Conservation (phyloP, 2,113 vertebrate genomes). For the Butorides virescens region DNA sequence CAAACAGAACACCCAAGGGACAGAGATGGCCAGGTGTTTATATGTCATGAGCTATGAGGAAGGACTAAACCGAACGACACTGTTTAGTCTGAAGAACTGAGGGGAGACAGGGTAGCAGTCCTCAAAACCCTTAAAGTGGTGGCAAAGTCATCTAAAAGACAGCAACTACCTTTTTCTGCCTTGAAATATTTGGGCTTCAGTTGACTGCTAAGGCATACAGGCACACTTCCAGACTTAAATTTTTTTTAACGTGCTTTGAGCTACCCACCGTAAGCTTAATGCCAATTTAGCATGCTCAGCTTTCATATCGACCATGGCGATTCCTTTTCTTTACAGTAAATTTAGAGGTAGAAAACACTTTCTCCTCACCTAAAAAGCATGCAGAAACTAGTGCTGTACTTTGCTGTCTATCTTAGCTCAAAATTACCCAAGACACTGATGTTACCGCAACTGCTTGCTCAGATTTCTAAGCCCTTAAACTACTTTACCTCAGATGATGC, state of each 20-base stretch:
- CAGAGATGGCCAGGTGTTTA: neutral
- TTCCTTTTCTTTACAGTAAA: constrained; percentile 33
- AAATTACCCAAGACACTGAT: neutral
- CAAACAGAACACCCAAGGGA: neutral
- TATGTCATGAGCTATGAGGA: neutral
- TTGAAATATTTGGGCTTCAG: neutral
- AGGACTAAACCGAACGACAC: neutral
- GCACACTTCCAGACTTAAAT: neutral
- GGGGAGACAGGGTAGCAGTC: neutral
- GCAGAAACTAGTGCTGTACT: neutral
- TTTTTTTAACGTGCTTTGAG: neutral
- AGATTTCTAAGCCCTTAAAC: constrained; percentile 15
- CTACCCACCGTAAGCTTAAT: neutral
- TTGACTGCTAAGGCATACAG: neutral
- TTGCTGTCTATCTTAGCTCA: neutral
- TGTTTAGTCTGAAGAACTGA: neutral
- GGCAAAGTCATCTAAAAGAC: neutral
- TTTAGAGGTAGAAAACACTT: constrained; percentile 18
- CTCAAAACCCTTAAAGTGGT: neutral
- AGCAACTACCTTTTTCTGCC: neutral
- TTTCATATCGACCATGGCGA: neutral
- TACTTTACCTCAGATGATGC: neutral
- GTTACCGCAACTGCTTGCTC: neutral
- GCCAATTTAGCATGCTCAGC: neutral
- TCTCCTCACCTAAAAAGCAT: constrained; percentile 50